Percentiles rank a stretch among this genome's conserved stretches.
Evolutionary conservation across 2,113 vertebrate species (phyloP).

Genomic region (Anseranas semipalmata): DNA sequence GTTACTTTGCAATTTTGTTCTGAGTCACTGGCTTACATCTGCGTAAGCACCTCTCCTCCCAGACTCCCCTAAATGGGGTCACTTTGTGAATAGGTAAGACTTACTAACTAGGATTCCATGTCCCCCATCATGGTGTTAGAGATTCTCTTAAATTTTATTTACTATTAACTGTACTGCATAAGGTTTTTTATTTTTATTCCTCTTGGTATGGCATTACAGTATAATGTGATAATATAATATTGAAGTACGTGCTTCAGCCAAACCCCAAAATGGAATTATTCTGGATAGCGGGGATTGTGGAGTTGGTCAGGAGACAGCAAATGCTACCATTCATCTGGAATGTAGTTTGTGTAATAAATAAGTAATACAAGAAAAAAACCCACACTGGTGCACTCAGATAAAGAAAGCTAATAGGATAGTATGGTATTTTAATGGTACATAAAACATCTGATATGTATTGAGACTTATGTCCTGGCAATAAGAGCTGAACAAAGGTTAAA

Average conservation of each 20-base stretch:
- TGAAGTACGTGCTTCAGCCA: not conserved
- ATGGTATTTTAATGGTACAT: slow-evolving; percentile 34
- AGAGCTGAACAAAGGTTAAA: slow-evolving; percentile 34
- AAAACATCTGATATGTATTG: slow-evolving; percentile 23
- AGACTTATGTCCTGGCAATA: slow-evolving; percentile 18
- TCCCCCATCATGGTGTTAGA: not conserved
- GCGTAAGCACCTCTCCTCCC: not conserved
- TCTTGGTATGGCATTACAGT: not conserved
- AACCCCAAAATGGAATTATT: not conserved
- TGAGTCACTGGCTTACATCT: not conserved
- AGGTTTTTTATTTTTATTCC: not conserved
- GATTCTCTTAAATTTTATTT: not conserved
- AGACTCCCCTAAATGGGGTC: not conserved
- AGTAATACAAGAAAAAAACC: not conserved
- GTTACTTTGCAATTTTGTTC: not conserved
- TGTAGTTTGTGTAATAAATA: not conserved
- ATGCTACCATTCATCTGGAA: not conserved
- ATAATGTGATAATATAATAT: not conserved
- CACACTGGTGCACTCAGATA: not conserved
- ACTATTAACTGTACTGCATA: not conserved
- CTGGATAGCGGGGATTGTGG: not conserved
- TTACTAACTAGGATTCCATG: not conserved
- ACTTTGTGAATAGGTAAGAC: not conserved
- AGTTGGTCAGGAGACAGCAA: not conserved
- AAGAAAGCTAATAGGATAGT: not conserved